These are phyloP conservation scores for Hylaeus volcanicus DNA, from an alignment of 1,140 invertebrate genomes.

Conservation along the genomic window DNA sequence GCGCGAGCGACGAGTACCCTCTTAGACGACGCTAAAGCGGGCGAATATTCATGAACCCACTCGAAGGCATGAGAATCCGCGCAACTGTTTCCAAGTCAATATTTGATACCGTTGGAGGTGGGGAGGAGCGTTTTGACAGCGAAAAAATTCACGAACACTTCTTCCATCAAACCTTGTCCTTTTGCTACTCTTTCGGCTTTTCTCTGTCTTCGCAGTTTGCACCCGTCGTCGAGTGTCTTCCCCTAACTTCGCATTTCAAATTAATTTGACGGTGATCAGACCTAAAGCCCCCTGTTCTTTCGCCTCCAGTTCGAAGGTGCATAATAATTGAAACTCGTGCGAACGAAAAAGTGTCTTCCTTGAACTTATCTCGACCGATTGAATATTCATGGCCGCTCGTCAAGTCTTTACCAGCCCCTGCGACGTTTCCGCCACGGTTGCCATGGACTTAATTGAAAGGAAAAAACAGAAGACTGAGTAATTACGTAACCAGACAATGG, in stretches of 20 bases:
- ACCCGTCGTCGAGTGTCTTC: slow-evolving; percentile 1
- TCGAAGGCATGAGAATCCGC: slow-evolving; percentile 58
- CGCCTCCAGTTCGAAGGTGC: slow-evolving; percentile 34
- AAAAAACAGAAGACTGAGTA: no score
- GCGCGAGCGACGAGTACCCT: slow-evolving; percentile 47
- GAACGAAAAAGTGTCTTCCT: slow-evolving; percentile 24
- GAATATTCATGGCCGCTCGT: slow-evolving; percentile 44
- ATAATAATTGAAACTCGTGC: slow-evolving; percentile 49
- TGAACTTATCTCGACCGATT: slow-evolving; percentile 40
- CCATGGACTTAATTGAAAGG: slow-evolving; percentile 2
- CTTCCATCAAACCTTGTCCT: no score
- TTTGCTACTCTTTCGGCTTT: no score
- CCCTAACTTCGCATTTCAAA: slow-evolving; percentile 23
- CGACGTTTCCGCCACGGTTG: slow-evolving; percentile 17
- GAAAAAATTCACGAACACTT: not conserved
- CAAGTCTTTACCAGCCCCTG: slow-evolving; percentile 8
- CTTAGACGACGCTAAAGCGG: slow-evolving; percentile 53
- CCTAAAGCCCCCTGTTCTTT: not conserved
- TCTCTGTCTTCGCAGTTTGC: no score
- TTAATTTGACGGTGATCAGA: not conserved
- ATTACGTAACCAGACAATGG: no score
- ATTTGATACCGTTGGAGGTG: slow-evolving; percentile 47
- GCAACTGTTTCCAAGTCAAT: slow-evolving; percentile 64
- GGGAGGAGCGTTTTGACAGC: slow-evolving; percentile 17
- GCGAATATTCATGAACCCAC: slow-evolving; percentile 62